phyloP scores from a whole-genome alignment of 2,888 invertebrate genomes.

The Apantesis nais region DNA sequence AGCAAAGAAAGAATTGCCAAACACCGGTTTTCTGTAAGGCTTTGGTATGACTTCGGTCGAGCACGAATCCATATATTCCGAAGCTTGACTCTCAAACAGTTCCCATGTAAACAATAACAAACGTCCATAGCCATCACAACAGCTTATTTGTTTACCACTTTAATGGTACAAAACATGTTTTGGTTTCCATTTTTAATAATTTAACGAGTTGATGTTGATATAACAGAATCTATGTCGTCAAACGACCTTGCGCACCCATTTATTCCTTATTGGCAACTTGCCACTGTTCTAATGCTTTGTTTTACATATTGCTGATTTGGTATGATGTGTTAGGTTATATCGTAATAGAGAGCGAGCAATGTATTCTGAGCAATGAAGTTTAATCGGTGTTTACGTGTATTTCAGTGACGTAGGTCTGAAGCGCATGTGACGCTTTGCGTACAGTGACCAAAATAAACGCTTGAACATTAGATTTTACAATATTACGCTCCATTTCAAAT shows the following conservation, averaged over 20 bases:
- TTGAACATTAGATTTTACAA: not conserved
- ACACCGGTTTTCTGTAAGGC: too few relatives aligned
- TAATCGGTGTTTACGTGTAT: slow-evolving; percentile 38
- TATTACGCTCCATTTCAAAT: too few relatives aligned
- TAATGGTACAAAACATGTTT: not conserved
- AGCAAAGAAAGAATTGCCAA: too few relatives aligned
- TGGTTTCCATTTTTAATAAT: not conserved
- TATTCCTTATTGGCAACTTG: slow-evolving; percentile 72
- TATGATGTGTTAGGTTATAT: not conserved
- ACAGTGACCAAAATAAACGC: slow-evolving; percentile 25
- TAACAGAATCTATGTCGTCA: slow-evolving; percentile 32
- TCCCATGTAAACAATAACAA: too few relatives aligned
- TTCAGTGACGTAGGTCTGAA: slow-evolving; percentile 48
- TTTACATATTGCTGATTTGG: slow-evolving; percentile 33
- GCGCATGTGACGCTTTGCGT: slow-evolving; percentile 36
- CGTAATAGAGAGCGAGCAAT: slow-evolving; percentile 18
- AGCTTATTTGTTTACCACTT: not conserved
- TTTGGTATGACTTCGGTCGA: too few relatives aligned
- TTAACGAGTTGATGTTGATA: slow-evolving; percentile 4
- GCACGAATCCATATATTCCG: too few relatives aligned
- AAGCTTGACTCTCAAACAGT: too few relatives aligned
- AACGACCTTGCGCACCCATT: slow-evolving; percentile 55
- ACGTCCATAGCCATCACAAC: not conserved
- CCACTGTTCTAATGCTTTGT: slow-evolving; percentile 49
- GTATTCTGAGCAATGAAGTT: slow-evolving; percentile 20